These are phyloP conservation scores for Macrosiphum euphorbiae DNA, from an alignment of 2,888 invertebrate species.

Conservation along the genomic window DNA sequence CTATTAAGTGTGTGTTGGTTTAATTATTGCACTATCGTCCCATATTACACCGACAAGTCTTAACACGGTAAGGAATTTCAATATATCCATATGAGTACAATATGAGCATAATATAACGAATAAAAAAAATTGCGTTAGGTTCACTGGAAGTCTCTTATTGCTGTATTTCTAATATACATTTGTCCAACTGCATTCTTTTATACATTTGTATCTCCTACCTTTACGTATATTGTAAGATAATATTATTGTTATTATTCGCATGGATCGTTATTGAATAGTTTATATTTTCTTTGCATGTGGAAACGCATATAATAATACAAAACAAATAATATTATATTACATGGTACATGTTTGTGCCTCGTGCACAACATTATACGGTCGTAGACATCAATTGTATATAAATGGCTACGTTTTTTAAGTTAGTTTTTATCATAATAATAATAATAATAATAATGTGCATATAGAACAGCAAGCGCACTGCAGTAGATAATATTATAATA, in stretches of 20 bases:
- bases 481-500: background rate
- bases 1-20: background rate
- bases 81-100: background rate
- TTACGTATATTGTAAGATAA: background rate
- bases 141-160: background rate
- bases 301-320: background rate
- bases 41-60: background rate
- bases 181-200: background rate
- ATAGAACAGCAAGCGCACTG: background rate
- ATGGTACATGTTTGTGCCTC: background rate
- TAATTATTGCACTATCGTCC: background rate
- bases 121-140: background rate
- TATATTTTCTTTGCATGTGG: background rate
- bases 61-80: background rate
- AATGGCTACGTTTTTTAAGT: background rate
- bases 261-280: constrained; percentile 2
- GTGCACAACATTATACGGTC: background rate
- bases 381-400: background rate
- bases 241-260: background rate
- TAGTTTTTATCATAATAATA: background rate
- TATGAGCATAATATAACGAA: background rate
- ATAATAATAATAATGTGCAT: background rate
- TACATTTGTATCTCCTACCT: background rate
- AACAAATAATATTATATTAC: background rate
- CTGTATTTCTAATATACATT: background rate